Evolutionary conservation across 2,797 vertebrate species (phyloP).

Genomic region (Coccyzus lansbergi): DNA sequence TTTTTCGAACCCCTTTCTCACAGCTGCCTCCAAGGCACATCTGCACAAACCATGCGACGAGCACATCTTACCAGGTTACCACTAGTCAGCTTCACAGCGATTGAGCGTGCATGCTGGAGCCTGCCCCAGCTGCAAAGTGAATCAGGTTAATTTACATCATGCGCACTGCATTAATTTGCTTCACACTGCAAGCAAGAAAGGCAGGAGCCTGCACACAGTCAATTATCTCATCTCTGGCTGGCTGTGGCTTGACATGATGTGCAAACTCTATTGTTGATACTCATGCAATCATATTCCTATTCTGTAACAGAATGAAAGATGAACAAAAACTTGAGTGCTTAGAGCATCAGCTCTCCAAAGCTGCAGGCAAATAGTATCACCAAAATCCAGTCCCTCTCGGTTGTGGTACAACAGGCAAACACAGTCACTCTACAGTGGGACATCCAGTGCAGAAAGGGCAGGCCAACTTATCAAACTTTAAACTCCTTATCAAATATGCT

Average conservation of each 20-base stretch:
- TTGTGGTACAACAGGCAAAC: not conserved
- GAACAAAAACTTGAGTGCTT: not conserved
- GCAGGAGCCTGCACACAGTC: not conserved
- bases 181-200: not conserved
- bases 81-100: not conserved
- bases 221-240: not conserved
- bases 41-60: not conserved
- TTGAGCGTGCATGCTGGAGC: not conserved
- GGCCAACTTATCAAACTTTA: not conserved
- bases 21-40: not conserved
- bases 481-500: not conserved
- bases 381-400: not conserved
- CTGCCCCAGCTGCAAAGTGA: not conserved
- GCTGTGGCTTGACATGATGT: accelerated
- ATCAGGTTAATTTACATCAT: not conserved
- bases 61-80: not conserved
- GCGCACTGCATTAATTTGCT: not conserved
- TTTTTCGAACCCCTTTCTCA: not conserved
- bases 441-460: not conserved
- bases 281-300: not conserved
- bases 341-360: not conserved
- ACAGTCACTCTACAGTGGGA: accelerated
- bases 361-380: not conserved
- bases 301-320: accelerated
- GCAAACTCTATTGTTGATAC: not conserved